Conservation (phyloP, 2,113 vertebrate genomes). For the Ahaetulla prasina region DNA sequence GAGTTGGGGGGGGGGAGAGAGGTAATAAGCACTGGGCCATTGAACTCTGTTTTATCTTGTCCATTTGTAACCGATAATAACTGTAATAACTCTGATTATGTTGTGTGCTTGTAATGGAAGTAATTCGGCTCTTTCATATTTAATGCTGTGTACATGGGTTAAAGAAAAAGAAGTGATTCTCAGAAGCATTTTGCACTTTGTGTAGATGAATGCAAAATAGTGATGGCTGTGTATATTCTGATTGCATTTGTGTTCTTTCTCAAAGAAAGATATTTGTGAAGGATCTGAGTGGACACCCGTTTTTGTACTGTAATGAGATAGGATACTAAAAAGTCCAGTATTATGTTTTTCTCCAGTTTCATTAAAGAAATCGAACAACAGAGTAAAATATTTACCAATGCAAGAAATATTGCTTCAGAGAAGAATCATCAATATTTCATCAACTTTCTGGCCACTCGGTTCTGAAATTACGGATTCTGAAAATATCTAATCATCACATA, state of each 20-base stretch:
- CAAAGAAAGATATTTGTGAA: not conserved
- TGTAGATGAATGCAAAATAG: not conserved
- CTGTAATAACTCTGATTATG: not conserved
- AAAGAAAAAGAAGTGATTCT: not conserved
- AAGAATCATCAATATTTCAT: not conserved
- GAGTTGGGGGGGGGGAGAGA: accelerated
- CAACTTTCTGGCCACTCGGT: not conserved
- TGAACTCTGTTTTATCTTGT: not conserved
- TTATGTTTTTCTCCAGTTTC: not conserved
- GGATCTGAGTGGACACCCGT: not conserved
- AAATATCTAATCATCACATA: not conserved
- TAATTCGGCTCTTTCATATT: not conserved
- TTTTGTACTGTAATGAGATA: not conserved
- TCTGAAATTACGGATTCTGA: not conserved
- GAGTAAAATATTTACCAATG: not conserved
- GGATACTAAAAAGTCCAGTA: not conserved
- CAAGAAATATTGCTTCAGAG: not conserved
- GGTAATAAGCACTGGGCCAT: not conserved
- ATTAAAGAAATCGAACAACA: not conserved
- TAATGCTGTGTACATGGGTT: not conserved
- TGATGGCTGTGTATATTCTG: not conserved
- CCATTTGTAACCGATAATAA: not conserved
- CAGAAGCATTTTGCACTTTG: not conserved
- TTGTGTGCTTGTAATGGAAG: not conserved
- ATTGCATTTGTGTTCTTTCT: not conserved